These are phyloP conservation scores for Strix uralensis DNA, from an alignment of 2,113 vertebrate species.

Conservation along the genomic window DNA sequence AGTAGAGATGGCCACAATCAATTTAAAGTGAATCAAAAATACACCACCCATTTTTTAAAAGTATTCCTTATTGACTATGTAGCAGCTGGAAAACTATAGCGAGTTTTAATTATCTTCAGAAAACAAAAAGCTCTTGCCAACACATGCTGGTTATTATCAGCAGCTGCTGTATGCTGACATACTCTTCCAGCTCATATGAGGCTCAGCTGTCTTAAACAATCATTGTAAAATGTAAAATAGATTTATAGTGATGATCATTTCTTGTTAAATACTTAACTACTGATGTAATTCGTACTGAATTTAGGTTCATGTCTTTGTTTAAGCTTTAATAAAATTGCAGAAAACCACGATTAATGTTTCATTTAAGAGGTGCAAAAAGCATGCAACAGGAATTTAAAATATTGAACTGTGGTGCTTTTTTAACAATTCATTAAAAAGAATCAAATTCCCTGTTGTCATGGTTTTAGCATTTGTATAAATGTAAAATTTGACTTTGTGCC, in stretches of 20 bases:
- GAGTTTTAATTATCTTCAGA: constrained; percentile 73
- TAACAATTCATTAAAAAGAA: neutral
- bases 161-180: constrained; percentile 67
- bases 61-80: constrained; percentile 42
- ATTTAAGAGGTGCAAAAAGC: neutral
- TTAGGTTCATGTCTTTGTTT: constrained; percentile 22
- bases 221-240: constrained; percentile 62
- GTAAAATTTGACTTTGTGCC: neutral
- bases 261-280: constrained; percentile 62
- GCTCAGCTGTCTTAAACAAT: constrained; percentile 72
- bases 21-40: constrained; percentile 40
- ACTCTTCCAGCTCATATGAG: constrained; percentile 52
- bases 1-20: neutral
- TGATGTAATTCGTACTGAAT: constrained; percentile 41
- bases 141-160: constrained; percentile 64
- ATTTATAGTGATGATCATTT: constrained; percentile 66
- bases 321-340: neutral
- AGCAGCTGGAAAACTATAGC: constrained; percentile 70
- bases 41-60: neutral
- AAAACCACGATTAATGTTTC: neutral
- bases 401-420: neutral
- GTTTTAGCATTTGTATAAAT: neutral
- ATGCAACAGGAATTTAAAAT: neutral
- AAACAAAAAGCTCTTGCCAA: constrained; percentile 65
- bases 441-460: neutral